Percentiles rank a stretch among this genome's conserved stretches.
phyloP scores from a whole-genome alignment of 2,797 vertebrate species.

The Coilia nasus region DNA sequence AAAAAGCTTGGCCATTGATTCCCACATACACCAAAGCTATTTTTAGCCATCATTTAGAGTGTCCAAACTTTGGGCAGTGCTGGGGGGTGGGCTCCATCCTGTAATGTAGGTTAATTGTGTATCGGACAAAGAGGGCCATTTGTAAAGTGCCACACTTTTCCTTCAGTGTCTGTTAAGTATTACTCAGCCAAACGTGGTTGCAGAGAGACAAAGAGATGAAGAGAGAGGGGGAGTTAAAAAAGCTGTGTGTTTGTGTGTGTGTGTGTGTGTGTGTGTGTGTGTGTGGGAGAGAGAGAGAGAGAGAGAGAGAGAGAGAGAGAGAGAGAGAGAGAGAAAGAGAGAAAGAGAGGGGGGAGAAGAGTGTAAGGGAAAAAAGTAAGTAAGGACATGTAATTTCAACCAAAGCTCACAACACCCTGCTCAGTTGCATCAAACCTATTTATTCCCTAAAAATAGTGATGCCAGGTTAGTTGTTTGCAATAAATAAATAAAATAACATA shows the following conservation, averaged over 20 bases:
- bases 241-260: no score
- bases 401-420: neutral
- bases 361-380: neutral
- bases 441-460: neutral
- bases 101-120: constrained; percentile 75
- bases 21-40: constrained; percentile 66
- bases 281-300: neutral
- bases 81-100: constrained; percentile 16
- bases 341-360: neutral
- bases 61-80: constrained; percentile 62
- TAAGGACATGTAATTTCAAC: neutral
- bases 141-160: constrained; percentile 70
- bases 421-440: constrained; percentile 1
- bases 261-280: no score
- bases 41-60: constrained; percentile 72
- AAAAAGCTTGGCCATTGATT: constrained; percentile 70
- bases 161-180: constrained; percentile 27
- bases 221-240: neutral
- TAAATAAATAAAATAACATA: neutral
- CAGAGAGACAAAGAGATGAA: neutral
- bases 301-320: neutral
- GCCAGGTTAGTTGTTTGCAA: neutral
- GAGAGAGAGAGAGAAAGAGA: neutral
- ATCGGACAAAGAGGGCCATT: constrained; percentile 71
- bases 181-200: neutral